Conservation (phyloP, 2,888 invertebrate genomes). For the Pammene aurita region DNA sequence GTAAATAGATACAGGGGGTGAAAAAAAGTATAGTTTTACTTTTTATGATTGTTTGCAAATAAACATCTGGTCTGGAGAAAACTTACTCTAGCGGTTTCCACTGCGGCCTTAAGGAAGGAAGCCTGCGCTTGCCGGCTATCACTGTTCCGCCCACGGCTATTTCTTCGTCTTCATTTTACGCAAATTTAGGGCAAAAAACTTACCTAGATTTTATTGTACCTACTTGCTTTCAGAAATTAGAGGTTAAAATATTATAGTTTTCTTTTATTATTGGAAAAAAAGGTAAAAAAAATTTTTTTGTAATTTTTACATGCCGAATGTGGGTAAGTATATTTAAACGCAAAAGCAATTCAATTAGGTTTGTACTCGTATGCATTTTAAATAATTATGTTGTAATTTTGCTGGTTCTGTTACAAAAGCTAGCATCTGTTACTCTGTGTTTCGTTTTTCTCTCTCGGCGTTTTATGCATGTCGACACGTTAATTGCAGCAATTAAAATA, state of each 20-base stretch:
- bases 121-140: slow-evolving; percentile 25
- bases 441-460: neutral
- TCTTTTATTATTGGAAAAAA: neutral
- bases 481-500: neutral
- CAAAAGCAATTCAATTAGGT: too few species aligned
- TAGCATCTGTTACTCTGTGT: neutral
- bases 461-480: neutral
- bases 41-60: too few species aligned
- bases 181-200: slow-evolving; percentile 5
- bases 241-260: neutral
- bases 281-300: too few species aligned
- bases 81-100: neutral
- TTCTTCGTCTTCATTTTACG: slow-evolving; percentile 13
- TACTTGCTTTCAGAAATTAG: neutral
- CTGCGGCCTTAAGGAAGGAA: slow-evolving; percentile 16
- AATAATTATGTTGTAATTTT: neutral
- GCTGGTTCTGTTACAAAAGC: neutral
- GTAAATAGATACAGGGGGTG: too few species aligned
- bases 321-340: too few species aligned
- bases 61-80: neutral
- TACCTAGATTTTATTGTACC: neutral
- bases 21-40: too few species aligned
- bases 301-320: too few species aligned
- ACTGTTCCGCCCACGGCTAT: slow-evolving; percentile 16
- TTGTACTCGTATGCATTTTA: neutral